Percentiles rank a stretch among this genome's conserved stretches.
Evolutionary conservation across 2,888 invertebrate species (phyloP).

Genomic region (Scrobipalpa costella): DNA sequence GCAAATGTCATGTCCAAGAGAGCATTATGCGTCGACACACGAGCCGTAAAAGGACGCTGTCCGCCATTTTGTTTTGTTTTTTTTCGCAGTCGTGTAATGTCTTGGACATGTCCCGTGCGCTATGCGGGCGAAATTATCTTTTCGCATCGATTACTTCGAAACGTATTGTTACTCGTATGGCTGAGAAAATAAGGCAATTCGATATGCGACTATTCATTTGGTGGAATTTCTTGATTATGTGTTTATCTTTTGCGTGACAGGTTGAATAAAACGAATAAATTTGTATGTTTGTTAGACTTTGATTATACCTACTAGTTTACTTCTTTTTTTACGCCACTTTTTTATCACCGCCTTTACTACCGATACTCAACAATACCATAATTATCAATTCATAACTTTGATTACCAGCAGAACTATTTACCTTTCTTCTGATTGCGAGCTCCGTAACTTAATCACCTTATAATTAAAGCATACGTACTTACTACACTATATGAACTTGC

Average conservation of each 20-base stretch:
- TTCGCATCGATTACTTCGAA: constrained; percentile 29
- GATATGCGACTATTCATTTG: constrained; percentile 9
- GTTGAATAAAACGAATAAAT: too few species aligned
- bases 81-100: constrained; percentile 54
- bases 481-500: too few species aligned
- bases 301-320: too few species aligned
- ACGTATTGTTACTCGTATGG: constrained; percentile 30
- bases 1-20: constrained; percentile 30
- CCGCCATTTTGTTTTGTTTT: constrained; percentile 48
- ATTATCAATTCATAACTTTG: too few species aligned
- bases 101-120: constrained; percentile 62
- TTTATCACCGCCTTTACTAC: too few species aligned
- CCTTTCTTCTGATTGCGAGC: not conserved
- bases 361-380: too few species aligned
- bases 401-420: not conserved
- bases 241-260: not conserved
- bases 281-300: too few species aligned
- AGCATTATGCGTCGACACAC: constrained; percentile 58
- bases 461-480: too few species aligned
- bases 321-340: too few species aligned
- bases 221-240: not conserved
- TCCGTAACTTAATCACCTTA: not conserved
- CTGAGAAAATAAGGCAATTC: constrained; percentile 17
- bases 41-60: constrained; percentile 47
- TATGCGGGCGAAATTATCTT: constrained; percentile 54